Conservation (phyloP, 2,797 vertebrate species). For the Cossypha heuglini region DNA sequence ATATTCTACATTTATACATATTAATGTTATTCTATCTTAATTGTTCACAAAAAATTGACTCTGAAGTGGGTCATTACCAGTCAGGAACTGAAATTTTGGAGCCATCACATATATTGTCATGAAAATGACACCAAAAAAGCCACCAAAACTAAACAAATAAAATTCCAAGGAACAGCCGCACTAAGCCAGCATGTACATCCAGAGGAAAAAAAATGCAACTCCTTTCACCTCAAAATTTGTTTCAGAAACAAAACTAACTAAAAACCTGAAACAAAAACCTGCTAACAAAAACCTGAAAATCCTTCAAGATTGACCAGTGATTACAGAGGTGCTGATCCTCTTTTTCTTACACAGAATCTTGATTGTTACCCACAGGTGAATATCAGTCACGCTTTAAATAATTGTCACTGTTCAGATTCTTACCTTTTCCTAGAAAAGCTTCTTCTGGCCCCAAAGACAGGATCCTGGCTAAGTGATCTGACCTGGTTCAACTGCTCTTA, state of each 20-base stretch:
- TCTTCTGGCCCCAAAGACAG: background rate
- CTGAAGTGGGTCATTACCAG: background rate
- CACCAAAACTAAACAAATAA: background rate
- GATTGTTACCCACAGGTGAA: background rate
- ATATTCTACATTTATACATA: background rate
- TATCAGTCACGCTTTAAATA: background rate
- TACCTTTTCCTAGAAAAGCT: background rate
- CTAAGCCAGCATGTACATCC: background rate
- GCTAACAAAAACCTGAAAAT: background rate
- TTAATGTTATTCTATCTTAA: background rate
- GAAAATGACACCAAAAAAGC: background rate
- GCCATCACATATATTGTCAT: rapidly evolving
- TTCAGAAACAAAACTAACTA: background rate
- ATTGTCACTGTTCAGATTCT: background rate
- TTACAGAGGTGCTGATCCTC: background rate
- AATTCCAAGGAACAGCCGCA: background rate
- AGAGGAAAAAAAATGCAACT: background rate
- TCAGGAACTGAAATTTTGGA: background rate
- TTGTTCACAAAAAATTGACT: background rate
- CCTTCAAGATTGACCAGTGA: background rate
- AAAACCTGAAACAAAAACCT: too few relatives aligned
- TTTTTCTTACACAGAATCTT: background rate
- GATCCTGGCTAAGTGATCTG: background rate
- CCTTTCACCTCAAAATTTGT: background rate
- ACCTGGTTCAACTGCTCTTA: background rate